phyloP scores from a whole-genome alignment of 1,140 invertebrate species.

The Drosophila erecta region DNA sequence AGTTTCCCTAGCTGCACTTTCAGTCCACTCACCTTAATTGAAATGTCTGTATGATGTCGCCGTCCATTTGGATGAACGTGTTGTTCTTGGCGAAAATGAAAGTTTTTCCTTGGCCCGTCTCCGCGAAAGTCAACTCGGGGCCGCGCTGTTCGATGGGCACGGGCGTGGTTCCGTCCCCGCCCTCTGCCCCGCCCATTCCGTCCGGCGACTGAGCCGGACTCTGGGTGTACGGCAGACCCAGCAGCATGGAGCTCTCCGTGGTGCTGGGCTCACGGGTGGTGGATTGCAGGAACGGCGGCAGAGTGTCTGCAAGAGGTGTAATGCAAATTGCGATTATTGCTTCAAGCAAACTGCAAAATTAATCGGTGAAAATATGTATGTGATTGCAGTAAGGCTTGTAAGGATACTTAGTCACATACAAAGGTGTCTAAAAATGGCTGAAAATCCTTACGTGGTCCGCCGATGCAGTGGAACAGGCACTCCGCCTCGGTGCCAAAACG shows the following conservation, averaged over 20 bases:
- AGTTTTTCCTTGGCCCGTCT: slow-evolving; percentile 90
- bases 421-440: too few species aligned
- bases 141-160: slow-evolving; percentile 90
- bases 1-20: not conserved
- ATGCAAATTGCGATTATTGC: slow-evolving; percentile 20
- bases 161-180: slow-evolving; percentile 83
- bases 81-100: slow-evolving; percentile 95
- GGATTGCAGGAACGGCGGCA: slow-evolving; percentile 85
- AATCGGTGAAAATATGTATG: not conserved
- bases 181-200: slow-evolving; percentile 37
- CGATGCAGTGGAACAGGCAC: slow-evolving; percentile 88
- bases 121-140: slow-evolving; percentile 91
- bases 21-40: slow-evolving; percentile 89
- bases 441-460: slow-evolving; percentile 85
- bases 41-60: slow-evolving; percentile 93
- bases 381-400: too few species aligned
- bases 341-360: not conserved
- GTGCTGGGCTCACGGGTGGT: slow-evolving; percentile 85
- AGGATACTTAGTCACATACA: too few species aligned
- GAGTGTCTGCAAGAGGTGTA: slow-evolving; percentile 65
- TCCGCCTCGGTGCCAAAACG: slow-evolving; percentile 90
- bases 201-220: slow-evolving; percentile 53
- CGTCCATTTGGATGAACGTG: slow-evolving; percentile 94
- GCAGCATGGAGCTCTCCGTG: slow-evolving; percentile 84
- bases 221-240: slow-evolving; percentile 75